Evolutionary conservation across 2,113 vertebrate species (phyloP).

Genomic region (Empidonax alnorum): DNA sequence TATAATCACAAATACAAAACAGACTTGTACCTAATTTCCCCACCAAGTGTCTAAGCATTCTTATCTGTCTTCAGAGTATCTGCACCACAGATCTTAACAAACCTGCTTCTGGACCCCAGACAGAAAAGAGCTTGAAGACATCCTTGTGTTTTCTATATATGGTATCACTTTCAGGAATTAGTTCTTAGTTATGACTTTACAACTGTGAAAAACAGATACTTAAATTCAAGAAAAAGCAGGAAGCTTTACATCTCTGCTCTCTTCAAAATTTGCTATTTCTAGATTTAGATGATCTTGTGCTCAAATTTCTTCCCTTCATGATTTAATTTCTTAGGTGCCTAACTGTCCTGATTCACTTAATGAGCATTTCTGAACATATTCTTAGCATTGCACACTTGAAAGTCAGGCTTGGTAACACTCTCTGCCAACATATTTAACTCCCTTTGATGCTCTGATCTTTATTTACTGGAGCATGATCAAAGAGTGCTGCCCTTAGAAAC

Average conservation of each 20-base stretch:
- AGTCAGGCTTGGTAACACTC: slow-evolving; percentile 25
- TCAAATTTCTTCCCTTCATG: background rate
- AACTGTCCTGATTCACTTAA: slow-evolving; percentile 8
- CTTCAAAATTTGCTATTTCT: background rate
- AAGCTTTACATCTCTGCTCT: background rate
- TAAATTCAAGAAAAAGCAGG: background rate
- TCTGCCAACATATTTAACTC: slow-evolving; percentile 46
- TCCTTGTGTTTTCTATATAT: background rate
- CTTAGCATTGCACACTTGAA: slow-evolving; percentile 27
- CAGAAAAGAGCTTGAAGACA: background rate
- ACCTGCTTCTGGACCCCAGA: background rate
- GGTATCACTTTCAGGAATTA: background rate
- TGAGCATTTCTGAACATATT: background rate
- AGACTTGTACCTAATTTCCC: background rate
- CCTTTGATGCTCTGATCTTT: slow-evolving; percentile 61
- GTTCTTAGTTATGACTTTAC: background rate
- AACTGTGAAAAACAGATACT: background rate
- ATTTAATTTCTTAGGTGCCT: background rate
- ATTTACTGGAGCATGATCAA: slow-evolving; percentile 57
- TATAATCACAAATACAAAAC: background rate
- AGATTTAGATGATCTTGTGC: background rate
- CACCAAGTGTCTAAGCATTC: background rate
- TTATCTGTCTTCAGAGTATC: background rate
- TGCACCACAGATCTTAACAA: background rate
- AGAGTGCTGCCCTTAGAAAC: slow-evolving; percentile 17